Conservation (phyloP, 2,113 vertebrate species). For the Manacus vitellinus region DNA sequence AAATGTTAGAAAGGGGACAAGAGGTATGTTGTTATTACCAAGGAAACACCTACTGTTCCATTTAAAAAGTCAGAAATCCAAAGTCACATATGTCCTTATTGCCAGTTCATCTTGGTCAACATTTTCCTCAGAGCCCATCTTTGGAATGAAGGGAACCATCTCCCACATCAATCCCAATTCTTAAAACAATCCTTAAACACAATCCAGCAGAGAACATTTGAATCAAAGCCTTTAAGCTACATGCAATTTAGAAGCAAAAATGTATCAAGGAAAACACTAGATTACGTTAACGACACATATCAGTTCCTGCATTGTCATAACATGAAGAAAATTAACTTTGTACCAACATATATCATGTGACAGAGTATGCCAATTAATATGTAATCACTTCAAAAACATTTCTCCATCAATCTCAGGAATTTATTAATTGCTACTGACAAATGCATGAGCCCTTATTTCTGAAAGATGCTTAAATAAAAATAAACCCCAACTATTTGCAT, state of each 20-base stretch:
- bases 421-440: not conserved
- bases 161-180: not conserved
- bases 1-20: not conserved
- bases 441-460: not conserved
- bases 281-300: not conserved
- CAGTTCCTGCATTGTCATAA: not conserved
- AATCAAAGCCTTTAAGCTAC: not conserved
- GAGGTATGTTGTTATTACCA: not conserved
- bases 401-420: not conserved
- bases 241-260: not conserved
- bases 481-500: not conserved
- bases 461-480: not conserved
- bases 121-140: not conserved
- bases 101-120: not conserved
- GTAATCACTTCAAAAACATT: not conserved
- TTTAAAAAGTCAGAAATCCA: not conserved
- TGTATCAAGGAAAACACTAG: not conserved
- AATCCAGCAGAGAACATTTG: not conserved
- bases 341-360: not conserved
- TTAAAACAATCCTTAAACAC: not conserved
- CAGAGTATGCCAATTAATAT: not conserved
- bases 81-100: accelerated
- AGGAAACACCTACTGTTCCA: not conserved
- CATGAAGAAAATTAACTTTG: not conserved
- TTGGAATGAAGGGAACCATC: not conserved